phyloP scores from a whole-genome alignment of 2,888 invertebrate genomes.

The Drosophila pegasa region DNA sequence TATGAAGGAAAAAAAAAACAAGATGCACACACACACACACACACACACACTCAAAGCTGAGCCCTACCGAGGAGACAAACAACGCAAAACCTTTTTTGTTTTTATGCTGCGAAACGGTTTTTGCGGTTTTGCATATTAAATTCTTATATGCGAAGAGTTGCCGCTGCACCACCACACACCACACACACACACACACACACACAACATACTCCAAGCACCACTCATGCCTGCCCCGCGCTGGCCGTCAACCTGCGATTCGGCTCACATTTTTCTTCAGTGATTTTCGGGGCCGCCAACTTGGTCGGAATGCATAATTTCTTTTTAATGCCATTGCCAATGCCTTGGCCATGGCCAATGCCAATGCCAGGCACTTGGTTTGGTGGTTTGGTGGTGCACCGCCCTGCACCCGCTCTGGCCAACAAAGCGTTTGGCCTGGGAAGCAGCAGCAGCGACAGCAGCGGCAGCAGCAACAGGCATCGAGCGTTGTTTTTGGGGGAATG shows the following conservation, averaged over 20 bases:
- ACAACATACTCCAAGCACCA: background rate
- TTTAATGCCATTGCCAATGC: constrained; percentile 70
- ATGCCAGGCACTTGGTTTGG: constrained; percentile 27
- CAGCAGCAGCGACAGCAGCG: constrained; percentile 1
- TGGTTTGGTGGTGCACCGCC: constrained; percentile 2
- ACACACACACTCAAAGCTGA: constrained; percentile 8
- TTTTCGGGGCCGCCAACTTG: constrained; percentile 77
- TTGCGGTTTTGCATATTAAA: constrained; percentile 83
- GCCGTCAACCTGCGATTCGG: constrained; percentile 18
- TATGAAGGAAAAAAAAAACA: constrained; percentile 69
- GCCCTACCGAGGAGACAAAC: constrained; percentile 24
- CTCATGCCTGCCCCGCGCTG: background rate
- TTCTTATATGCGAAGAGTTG: constrained; percentile 62
- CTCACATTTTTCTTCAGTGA: constrained; percentile 73
- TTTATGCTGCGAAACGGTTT: constrained; percentile 70
- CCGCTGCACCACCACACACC: constrained; percentile 20
- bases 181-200: background rate
- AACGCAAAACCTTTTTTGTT: constrained; percentile 50
- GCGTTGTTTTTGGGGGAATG: constrained; percentile 36
- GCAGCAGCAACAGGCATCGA: background rate
- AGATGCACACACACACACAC: constrained; percentile 49
- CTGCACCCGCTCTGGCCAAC: background rate
- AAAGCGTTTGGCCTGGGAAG: constrained; percentile 1
- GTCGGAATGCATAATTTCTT: constrained; percentile 81
- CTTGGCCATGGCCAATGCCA: constrained; percentile 47